Base-by-base conservation (phyloP, 1,140 invertebrate species). In the Drosophila kikkawai region DNA sequence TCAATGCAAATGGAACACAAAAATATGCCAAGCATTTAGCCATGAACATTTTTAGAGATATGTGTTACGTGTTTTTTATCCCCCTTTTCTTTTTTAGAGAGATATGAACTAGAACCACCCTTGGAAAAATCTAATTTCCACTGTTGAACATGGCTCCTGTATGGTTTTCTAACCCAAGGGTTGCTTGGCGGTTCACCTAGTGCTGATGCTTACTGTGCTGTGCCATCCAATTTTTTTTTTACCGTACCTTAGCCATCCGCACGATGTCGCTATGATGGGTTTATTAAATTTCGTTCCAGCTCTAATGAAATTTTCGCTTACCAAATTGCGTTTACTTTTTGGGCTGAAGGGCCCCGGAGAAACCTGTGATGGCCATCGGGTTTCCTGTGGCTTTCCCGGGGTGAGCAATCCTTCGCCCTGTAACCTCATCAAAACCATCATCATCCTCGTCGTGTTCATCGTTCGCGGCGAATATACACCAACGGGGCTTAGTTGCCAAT, bases 271-370 rank as follows among this genome's bases (percentile, higher is more conserved):
- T 76, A 64, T 67, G 64, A 64, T 67, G 64, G 84, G 76, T 88
- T 88, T 88, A 88, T 88, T 88, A 90, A 75, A 88, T 88, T 88
- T 78, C 76, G 77, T 39, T 39, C 80, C 65, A 58, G 58, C 85
- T 81, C 81, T 88, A 88, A 88, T 88, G 78, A 67, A 84, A 88
- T 88, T 88, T 87, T 84, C 84, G 85, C 85, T 75, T 79, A 76
- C 85, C 66, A 88, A 88, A 88, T 88, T 88, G 85, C 73, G 78
- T 83, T 87, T 88, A 87, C 76, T 79, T 80, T 67, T 70, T 19
- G 36, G 47, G 48, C 26, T 13, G 64, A 51, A 68, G 51, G 51
- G 65, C 47, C 36, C 36, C 39, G 29, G 53, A 48, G 67, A 48
- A 71, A 71, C 37, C 51, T 71, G 66, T 36, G 67, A 60, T 60